Conservation (phyloP, 1,140 invertebrate genomes). For the Berghia stephanieae region DNA sequence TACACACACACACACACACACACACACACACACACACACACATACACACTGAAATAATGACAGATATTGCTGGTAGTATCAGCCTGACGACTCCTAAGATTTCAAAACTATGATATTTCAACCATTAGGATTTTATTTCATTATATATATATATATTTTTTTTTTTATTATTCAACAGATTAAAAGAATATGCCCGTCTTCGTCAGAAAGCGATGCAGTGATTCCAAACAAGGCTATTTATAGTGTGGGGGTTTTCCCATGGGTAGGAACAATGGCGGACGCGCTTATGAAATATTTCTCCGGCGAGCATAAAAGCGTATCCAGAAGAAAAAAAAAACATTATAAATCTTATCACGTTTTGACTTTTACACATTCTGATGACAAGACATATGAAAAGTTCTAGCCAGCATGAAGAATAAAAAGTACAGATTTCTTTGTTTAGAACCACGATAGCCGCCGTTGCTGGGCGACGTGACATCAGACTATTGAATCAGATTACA, state of each 20-base stretch:
- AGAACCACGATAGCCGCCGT: too few species aligned
- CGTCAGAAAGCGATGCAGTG: slow-evolving; percentile 8
- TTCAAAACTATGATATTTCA: not conserved
- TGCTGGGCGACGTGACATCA: too few species aligned
- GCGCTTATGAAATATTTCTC: too few species aligned
- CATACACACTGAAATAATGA: too few species aligned
- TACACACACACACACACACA: too few species aligned
- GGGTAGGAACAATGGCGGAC: not conserved
- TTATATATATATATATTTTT: not conserved
- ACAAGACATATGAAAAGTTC: too few species aligned
- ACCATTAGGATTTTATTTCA: not conserved
- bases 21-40: too few species aligned
- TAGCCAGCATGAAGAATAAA: too few species aligned
- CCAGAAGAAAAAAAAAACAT: too few species aligned
- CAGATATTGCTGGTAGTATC: not conserved
- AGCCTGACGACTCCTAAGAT: not conserved
- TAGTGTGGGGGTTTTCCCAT: not conserved
- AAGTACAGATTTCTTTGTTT: too few species aligned
- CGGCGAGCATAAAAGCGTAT: too few species aligned
- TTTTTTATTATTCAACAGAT: slow-evolving; percentile 16
- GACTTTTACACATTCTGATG: not conserved
- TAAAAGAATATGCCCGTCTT: slow-evolving; percentile 35
- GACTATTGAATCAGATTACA: not conserved
- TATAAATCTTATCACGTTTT: too few species aligned
- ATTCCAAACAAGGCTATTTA: not conserved